phyloP scores from a whole-genome alignment of 2,888 invertebrate species.

The Celastrina argiolus region DNA sequence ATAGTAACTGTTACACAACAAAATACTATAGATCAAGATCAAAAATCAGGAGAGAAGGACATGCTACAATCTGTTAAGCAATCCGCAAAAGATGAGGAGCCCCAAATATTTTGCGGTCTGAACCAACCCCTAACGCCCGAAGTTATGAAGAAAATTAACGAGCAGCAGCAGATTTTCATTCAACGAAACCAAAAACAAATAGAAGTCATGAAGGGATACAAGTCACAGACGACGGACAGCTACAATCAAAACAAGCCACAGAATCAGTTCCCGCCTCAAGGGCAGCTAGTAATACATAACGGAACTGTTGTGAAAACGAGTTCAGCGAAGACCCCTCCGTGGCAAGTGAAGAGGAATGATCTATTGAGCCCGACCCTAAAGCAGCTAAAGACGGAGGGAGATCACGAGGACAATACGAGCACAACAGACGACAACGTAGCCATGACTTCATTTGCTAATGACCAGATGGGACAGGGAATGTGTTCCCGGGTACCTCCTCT shows the following conservation, averaged over 20 bases:
- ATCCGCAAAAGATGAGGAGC: constrained; percentile 57
- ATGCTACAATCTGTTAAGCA: constrained; percentile 40
- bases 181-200: constrained; percentile 75
- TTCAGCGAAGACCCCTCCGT: constrained; percentile 77
- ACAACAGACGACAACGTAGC: constrained; percentile 59
- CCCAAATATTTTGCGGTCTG: constrained; percentile 67
- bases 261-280: constrained; percentile 58
- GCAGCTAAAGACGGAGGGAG: constrained; percentile 56
- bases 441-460: constrained; percentile 54
- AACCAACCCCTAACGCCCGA: constrained; percentile 71
- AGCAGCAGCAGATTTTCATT: constrained; percentile 77
- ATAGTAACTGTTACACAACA: constrained; percentile 41
- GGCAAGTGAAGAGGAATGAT: constrained; percentile 74
- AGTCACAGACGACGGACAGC: constrained; percentile 57
- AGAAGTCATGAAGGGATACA: constrained; percentile 73
- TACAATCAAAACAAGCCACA: constrained; percentile 52
- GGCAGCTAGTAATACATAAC: constrained; percentile 67
- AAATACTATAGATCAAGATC: constrained; percentile 44
- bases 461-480: constrained; percentile 62
- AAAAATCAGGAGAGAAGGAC: constrained; percentile 59
- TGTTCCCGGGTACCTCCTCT: constrained; percentile 85
- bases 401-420: constrained; percentile 59
- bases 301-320: constrained; percentile 72
- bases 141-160: constrained; percentile 76
- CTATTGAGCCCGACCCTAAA: constrained; percentile 59